Base-by-base conservation (phyloP, 2,888 invertebrate species). In the Ophion ellenae region DNA sequence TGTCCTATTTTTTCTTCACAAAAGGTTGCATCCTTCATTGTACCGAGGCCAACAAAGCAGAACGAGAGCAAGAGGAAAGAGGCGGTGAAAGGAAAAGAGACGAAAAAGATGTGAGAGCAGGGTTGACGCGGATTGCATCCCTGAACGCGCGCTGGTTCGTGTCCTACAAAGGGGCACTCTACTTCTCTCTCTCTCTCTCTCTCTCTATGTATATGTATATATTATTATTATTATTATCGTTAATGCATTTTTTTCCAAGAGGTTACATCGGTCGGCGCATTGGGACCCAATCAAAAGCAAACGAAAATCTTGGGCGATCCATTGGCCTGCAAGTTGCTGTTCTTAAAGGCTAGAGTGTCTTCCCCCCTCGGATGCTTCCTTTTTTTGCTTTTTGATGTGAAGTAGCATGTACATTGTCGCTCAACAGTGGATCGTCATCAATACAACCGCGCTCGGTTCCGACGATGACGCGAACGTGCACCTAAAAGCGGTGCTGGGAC, bases 1-100 rank as follows among this genome's bases (percentile, higher is more conserved):
- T 90, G 89, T 90, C 88, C 89, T 87, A 89, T 89, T 90, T 90
- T 67, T 88, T 85, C 83, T 71, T 79, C 84, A 90, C 90, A 90
- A 90, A 90, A 89, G 90, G 87, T 87, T 89, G 88, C 88, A 89
- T 89, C 89, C 88, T 88, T 88, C 87, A 90, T 90, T 90, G 89
- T 90, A 82, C 83, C 74, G 64, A 20, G 79, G 69, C 85, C 86
- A 86, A 90, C 90, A 90, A 91, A 88, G 89, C 87, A 88, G 83
- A 85, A 84, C 78, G 81, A 32, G 80, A 80, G 67, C 67, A 36
- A 67, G 53, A 66, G 53, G 45, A 70, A 57, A 71, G 64, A 70
- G 83, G 36, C n/a, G 28, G 57, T n/a, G 45, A 66, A 69, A 64
- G 36, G 63, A 77, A 74, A 69, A 67, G 24, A 66, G 67, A 40